Conservation (phyloP, 1,140 invertebrate species). For the Aphelenchoides fujianensis region DNA sequence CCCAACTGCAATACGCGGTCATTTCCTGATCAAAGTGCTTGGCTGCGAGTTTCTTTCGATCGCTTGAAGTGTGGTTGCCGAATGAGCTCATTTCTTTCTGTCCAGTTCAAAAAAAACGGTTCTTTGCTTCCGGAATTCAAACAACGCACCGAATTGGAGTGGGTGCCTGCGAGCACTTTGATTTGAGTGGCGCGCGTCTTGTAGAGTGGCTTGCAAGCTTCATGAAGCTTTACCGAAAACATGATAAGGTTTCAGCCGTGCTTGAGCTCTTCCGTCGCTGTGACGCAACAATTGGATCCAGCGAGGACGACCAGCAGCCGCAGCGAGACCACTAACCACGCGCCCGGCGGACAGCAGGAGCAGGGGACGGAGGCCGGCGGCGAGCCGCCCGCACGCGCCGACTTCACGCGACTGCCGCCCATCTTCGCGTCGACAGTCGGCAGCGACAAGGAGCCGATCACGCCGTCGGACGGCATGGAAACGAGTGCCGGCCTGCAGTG, state of each 20-base stretch:
- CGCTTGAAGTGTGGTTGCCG: too few species aligned
- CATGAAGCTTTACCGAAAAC: not conserved
- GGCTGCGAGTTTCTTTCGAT: too few species aligned
- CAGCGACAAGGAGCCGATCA: conserved; percentile 18
- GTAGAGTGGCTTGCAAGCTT: not conserved
- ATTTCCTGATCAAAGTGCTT: not conserved
- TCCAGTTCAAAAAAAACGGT: not conserved
- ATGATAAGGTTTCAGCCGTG: conserved; percentile 19
- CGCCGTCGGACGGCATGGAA: not conserved
- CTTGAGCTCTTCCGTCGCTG: conserved; percentile 15
- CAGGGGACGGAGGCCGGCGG: not conserved
- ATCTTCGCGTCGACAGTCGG: conserved; percentile 8
- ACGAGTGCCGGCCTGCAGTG: not conserved
- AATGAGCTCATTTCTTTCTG: not conserved
- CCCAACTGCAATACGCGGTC: not conserved
- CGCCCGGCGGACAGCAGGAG: not conserved
- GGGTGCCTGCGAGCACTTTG: not conserved
- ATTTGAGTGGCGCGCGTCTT: not conserved
- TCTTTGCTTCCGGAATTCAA: too few species aligned
- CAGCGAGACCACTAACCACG: not conserved
- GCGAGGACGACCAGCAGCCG: not conserved
- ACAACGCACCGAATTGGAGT: not conserved
- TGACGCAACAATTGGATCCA: conserved; percentile 17
- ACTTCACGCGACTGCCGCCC: not conserved
- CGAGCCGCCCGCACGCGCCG: not conserved